Evolutionary conservation across 2,113 vertebrate species (phyloP), one percentile per base, ranked within the genome.

Genomic region (Coracopsis vasa): DNA sequence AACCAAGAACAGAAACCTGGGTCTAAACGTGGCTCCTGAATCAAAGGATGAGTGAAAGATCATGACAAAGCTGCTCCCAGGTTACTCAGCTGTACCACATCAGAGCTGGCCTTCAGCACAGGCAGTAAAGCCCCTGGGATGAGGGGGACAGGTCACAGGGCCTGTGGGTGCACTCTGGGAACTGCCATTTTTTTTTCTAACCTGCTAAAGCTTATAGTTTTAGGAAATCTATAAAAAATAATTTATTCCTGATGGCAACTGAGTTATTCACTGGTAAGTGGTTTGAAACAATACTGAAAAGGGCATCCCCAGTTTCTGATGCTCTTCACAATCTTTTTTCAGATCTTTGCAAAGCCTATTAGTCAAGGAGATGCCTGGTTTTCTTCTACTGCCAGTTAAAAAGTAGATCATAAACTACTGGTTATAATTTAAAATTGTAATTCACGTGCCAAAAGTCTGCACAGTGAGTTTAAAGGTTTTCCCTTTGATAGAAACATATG

Each of bases 91-190:
- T 33, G 11, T 14, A 54, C 45, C 47, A 6, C 4, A 20, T 12
- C 35, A 69, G 13, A 56, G 41, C 29, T 35, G 18, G 20, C 29
- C 61, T 44, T 13, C 35, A 69, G 41, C 35, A 72, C 14, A 7
- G 14, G 71, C n/a, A 70, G 54, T 20, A 29, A 73, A 33, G 21
- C 8, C 10, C 9, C 45, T 13, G 56, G 29, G 13, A 62, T 5
- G 2, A 4, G 9, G 10, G 29, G 6, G 13, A 31, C 27, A 73
- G 11, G 8, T 29, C 2, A 0, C 39, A 60, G 42, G 16, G 16
- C 15, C 31, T 29, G 11, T 7, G 37, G 28, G 17, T 42, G 11
- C 39, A 54, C 28, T 33, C 9, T 0, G 0, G 39, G 24, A 42
- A 71, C 16, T 27, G 25, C 25, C 4, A 3, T 6, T 10, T 66